A percentile compares a stretch with the other conserved stretches of the same genome.
Evolutionary conservation across 1,140 invertebrate genomes (phyloP).

Genomic region (Drosophila ficusphila): DNA sequence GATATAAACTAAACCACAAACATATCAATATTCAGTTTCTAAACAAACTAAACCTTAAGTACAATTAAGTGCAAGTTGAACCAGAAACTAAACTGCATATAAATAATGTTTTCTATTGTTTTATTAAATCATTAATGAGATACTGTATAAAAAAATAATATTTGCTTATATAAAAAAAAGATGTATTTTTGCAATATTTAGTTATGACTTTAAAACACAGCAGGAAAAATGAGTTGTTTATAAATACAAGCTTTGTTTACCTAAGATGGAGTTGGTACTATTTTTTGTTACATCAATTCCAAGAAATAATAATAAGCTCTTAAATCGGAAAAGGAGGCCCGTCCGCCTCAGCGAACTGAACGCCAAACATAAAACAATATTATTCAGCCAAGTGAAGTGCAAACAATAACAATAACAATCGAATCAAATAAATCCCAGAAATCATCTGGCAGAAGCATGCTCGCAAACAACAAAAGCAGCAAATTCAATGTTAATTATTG

Average conservation of each 20-base stretch:
- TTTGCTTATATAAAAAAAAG: no score
- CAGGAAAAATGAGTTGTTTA: neutral
- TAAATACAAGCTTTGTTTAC: neutral
- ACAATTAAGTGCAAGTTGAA: neutral
- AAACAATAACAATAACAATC: constrained; percentile 23
- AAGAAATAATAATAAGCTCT: neutral
- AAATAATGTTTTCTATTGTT: no score
- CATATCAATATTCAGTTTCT: neutral
- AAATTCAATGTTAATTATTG: constrained; percentile 26
- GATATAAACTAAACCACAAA: neutral
- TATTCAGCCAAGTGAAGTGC: constrained; percentile 20
- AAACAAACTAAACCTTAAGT: neutral
- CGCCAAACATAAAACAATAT: constrained; percentile 1
- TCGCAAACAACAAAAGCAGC: constrained; percentile 9
- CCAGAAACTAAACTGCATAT: neutral
- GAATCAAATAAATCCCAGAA: neutral
- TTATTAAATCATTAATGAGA: no score
- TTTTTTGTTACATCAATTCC: neutral
- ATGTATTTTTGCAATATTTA: no score
- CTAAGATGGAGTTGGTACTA: neutral
- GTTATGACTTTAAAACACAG: no score
- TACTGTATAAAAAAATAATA: no score
- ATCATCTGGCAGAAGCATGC: constrained; percentile 33
- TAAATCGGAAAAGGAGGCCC: constrained; percentile 13
- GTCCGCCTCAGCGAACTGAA: constrained; percentile 2